Evolutionary conservation across 2,888 invertebrate genomes (phyloP).

Genomic region (Xylota segnis): DNA sequence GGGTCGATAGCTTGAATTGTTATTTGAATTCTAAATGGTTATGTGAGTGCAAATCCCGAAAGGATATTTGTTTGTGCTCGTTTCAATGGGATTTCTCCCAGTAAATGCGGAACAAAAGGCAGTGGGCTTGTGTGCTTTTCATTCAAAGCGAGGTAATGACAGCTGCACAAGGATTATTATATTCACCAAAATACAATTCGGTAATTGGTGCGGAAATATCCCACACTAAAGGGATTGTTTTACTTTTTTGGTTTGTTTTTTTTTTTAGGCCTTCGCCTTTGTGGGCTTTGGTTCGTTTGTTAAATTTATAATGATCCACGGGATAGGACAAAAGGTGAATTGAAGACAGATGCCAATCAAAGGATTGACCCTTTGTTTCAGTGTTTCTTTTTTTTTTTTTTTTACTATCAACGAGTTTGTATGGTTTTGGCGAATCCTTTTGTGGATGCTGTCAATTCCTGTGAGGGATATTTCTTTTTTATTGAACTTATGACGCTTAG

Average conservation of each 20-base stretch:
- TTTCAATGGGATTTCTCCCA: conserved; percentile 1
- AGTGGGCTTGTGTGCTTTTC: background rate
- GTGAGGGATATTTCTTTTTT: too few species aligned
- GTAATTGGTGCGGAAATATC: conserved; percentile 1
- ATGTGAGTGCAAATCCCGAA: conserved; percentile 7
- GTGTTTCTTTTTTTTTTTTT: too few species aligned
- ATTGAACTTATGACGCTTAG: too few species aligned
- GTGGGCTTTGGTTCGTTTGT: background rate
- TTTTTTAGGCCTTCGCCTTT: background rate
- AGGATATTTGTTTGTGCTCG: conserved; percentile 8
- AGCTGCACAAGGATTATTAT: conserved; percentile 2
- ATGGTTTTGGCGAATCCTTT: too few species aligned
- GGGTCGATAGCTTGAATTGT: conserved; percentile 46
- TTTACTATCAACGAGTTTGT: too few species aligned
- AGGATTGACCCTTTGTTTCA: too few species aligned
- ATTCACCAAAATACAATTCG: conserved; percentile 14
- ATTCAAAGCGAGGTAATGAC: background rate
- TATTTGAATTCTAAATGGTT: conserved; percentile 36
- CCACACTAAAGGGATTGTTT: background rate
- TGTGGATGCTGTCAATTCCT: too few species aligned
- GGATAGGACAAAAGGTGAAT: background rate
- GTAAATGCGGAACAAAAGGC: conserved; percentile 7
- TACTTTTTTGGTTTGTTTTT: background rate
- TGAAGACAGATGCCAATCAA: background rate
- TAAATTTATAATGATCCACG: background rate